Evolutionary conservation across 2,888 invertebrate genomes (phyloP).

Genomic region (Cheilosia scutellata): DNA sequence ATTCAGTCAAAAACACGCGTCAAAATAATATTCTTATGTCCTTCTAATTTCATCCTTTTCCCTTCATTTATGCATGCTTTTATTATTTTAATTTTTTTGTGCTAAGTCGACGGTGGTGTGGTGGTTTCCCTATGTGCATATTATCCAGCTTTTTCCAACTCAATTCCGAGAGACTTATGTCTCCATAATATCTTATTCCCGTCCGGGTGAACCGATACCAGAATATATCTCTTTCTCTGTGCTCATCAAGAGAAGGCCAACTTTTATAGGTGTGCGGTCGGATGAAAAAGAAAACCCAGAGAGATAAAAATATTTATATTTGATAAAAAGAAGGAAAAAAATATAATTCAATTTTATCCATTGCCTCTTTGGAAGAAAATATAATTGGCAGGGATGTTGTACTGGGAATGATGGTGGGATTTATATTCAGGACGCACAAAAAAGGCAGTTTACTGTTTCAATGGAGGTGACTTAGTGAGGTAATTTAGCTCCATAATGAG

Average conservation of each 20-base stretch:
- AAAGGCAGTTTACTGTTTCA: conserved; percentile 19
- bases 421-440: conserved; percentile 23
- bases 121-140: conserved; percentile 39
- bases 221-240: conserved; percentile 18
- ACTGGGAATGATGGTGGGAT: conserved; percentile 14
- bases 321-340: conserved; percentile 12
- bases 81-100: neutral
- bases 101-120: conserved; percentile 16
- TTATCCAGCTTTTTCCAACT: conserved; percentile 18
- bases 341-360: conserved; percentile 8
- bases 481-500: conserved; percentile 59
- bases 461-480: conserved; percentile 32
- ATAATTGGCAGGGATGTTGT: conserved; percentile 51
- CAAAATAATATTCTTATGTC: conserved; percentile 3
- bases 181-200: conserved; percentile 4
- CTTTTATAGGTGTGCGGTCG: conserved; percentile 25
- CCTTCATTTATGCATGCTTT: conserved; percentile 4
- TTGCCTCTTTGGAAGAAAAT: neutral
- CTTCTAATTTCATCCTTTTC: conserved; percentile 4
- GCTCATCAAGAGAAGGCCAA: conserved; percentile 27
- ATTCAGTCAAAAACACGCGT: conserved; percentile 34
- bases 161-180: conserved; percentile 34
- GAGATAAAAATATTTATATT: conserved; percentile 24
- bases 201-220: neutral
- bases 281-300: neutral